Evolutionary conservation across 1,140 invertebrate species (phyloP).

Genomic region (Solen grandis): DNA sequence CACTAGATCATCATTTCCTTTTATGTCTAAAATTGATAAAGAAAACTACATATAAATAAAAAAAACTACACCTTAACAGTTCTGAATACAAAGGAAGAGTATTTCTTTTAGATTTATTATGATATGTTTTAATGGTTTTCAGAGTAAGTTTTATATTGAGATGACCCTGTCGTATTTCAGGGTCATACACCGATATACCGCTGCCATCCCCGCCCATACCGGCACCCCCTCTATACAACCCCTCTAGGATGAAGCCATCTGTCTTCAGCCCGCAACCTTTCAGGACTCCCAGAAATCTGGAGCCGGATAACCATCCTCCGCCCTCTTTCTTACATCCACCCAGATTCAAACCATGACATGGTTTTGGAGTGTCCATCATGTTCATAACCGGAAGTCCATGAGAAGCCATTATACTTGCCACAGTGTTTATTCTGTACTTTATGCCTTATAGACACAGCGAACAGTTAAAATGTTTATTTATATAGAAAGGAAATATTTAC

Average conservation of each 20-base stretch:
- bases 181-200: conserved; percentile 36
- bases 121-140: too few relatives aligned
- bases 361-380: background rate
- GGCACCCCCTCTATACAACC: conserved; percentile 16
- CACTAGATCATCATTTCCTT: too few relatives aligned
- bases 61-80: too few relatives aligned
- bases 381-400: background rate
- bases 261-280: background rate
- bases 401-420: background rate
- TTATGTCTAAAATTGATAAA: too few relatives aligned
- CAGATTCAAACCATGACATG: background rate
- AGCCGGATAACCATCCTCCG: background rate
- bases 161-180: conserved; percentile 6
- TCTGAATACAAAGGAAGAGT: too few relatives aligned
- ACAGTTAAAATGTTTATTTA: background rate
- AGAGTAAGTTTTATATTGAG: too few relatives aligned
- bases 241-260: conserved; percentile 19
- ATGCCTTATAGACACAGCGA: background rate
- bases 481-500: background rate
- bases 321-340: conserved; percentile 22
- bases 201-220: conserved; percentile 6
- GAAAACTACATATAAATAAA: too few relatives aligned
- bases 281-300: background rate
- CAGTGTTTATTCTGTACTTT: background rate
- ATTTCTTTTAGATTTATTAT: too few relatives aligned